Conservation (phyloP, 2,113 vertebrate genomes). For the Nothobranchius kuhntae region DNA sequence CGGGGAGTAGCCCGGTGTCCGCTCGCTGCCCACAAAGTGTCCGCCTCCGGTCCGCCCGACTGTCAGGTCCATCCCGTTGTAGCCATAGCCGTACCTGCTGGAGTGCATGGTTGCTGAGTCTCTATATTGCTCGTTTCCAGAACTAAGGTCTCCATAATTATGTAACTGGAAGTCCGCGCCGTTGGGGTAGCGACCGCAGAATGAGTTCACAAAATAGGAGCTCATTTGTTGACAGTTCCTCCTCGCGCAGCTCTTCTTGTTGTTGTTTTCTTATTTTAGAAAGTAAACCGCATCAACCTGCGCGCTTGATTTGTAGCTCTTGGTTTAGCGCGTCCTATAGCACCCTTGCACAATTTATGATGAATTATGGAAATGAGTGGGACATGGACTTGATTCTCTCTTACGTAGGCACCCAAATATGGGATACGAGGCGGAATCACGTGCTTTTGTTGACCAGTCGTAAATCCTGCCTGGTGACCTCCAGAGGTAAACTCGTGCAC, state of each 20-base stretch:
- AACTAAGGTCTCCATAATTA: conserved; percentile 99
- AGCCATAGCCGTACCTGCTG: conserved; percentile 97
- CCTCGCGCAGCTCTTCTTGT: conserved; percentile 62
- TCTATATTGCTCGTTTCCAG: conserved; percentile 96
- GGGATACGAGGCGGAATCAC: conserved; percentile 97
- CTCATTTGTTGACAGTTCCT: conserved; percentile 96
- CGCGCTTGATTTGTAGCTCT: conserved; percentile 99
- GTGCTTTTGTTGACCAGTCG: conserved; percentile 99
- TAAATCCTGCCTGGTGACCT: conserved; percentile 99
- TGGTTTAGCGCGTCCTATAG: conserved; percentile 98
- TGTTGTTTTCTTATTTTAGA: conserved; percentile 52
- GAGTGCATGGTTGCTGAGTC: conserved; percentile 96
- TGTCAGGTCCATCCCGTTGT: conserved; percentile 99
- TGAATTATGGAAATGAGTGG: conserved; percentile 99
- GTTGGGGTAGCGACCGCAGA: conserved; percentile 99
- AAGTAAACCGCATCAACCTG: conserved; percentile 80
- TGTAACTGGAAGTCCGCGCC: conserved; percentile 99
- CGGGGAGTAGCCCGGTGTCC: conserved; percentile 89
- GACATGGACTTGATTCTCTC: conserved; percentile 99
- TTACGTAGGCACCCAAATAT: conserved; percentile 99
- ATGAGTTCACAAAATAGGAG: conserved; percentile 99
- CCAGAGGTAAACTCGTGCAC: conserved; percentile 99
- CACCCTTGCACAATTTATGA: conserved; percentile 99
- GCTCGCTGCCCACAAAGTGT: conserved; percentile 94
- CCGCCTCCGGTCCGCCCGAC: conserved; percentile 88